Percentiles rank a stretch among this genome's conserved stretches.
Conservation (phyloP, 23 tunicate species). For the Phallusia fumigata region DNA sequence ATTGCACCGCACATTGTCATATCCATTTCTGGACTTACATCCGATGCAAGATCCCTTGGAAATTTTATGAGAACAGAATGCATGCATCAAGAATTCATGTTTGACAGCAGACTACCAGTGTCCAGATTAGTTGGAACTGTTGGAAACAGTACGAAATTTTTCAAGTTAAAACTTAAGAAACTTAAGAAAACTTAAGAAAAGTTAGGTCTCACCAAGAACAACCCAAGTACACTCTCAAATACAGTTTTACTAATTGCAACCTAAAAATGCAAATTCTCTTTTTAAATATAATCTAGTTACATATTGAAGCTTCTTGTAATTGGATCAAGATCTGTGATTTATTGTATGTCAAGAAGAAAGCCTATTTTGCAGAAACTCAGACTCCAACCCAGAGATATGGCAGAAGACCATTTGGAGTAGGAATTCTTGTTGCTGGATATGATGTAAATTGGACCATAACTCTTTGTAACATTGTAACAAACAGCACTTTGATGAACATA, state of each 20-base stretch:
- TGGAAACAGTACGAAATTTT: constrained; percentile 53
- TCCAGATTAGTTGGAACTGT: constrained; percentile 79
- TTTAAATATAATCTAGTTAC: too few relatives aligned
- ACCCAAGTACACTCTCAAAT: too few relatives aligned
- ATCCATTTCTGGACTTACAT: constrained; percentile 95
- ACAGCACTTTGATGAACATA: too few relatives aligned
- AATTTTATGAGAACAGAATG: constrained; percentile 96
- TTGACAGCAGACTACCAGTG: constrained; percentile 63
- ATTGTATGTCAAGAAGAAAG: too few relatives aligned
- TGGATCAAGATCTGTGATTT: too few relatives aligned
- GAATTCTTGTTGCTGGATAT: constrained; percentile 94
- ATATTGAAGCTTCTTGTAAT: too few relatives aligned
- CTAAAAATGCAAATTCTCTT: too few relatives aligned
- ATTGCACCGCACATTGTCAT: constrained; percentile 93
- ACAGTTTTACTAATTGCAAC: too few relatives aligned
- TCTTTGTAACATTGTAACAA: background rate
- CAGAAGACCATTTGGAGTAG: constrained; percentile 97
- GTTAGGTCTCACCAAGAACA: too few relatives aligned
- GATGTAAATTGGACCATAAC: constrained; percentile 37
- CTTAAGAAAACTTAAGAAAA: too few relatives aligned
- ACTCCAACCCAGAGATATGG: constrained; percentile 96
- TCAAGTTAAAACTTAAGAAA: too few relatives aligned
- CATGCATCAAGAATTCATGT: constrained; percentile 87
- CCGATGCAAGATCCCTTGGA: constrained; percentile 93
- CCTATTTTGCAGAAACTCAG: constrained; percentile 50